Base-by-base conservation (phyloP, 2,888 invertebrate species). In the Pharmacophagus antenor region DNA sequence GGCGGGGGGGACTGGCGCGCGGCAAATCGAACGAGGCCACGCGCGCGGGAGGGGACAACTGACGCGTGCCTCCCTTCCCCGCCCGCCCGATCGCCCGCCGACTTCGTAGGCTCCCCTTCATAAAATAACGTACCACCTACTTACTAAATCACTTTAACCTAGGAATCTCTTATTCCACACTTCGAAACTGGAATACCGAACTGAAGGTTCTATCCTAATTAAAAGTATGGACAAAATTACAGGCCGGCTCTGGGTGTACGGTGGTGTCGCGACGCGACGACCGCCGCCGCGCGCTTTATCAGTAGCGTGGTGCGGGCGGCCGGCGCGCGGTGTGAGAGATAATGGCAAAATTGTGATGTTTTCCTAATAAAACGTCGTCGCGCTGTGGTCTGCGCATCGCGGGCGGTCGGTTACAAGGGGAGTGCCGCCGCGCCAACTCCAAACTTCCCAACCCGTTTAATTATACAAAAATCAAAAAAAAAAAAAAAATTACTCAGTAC, bases 341-440 rank as follows among this genome's bases (percentile, higher is more conserved):
- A 86, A 87, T 88, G 88, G 88, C 77, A 83, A 89, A 89, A 87
- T 89, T 90, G 89, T 88, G 89, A 90, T 88, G 82, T 85, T 89
- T 88, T 86, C 87, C 88, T 84, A 79, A 69, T 73, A 73, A 74
- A 72, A 61, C 47, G 55, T 48, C 18, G 47, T 44, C 23, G 72
- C 69, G 69, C 17, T 17, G 23, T 18, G 15, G 37, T 12, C 41
- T 20, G 15, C 20, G 12, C 7, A n/a, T 2, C n/a, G n/a, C n/a
- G 4, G 2, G 21, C 51, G 22, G 51, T 51, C 37, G 22, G n/a
- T n/a, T n/a, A n/a, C 22, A 37, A 22, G 15, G 41, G 46, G 53
- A 37, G 48, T 54, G 58, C 55, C 62, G 55, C 61, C 56, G 61
- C 63, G 66, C 63, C 66, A 65, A 57, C 66, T 63, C 66, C 48